Evolutionary conservation across 2,113 vertebrate species (phyloP), one percentile per base, ranked within the genome.

Genomic region (Chaenocephalus aceratus): DNA sequence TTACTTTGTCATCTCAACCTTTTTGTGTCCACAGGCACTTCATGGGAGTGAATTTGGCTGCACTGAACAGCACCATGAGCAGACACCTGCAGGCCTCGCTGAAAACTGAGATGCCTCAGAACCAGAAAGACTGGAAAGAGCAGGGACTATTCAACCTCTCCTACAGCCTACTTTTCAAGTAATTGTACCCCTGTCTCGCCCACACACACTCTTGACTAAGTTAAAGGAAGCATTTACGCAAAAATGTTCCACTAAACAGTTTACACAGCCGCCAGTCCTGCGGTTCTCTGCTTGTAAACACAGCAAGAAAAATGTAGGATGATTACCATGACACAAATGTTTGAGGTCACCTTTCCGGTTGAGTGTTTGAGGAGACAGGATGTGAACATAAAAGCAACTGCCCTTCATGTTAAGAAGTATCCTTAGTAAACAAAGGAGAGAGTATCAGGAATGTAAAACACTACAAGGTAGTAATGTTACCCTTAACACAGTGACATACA

Each of bases 91-190:
- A 62, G 75, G 90, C 80, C 0, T 18, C 95, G 36, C 83, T 97
- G 89, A 91, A 94, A 89, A 85, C 82, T 0, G 91, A 95, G 54
- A 78, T 77, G 11, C 5, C 59, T 0, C 83, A 73, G 3, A 86
- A 84, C 34, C 91, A 77, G 86, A 70, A 80, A 16, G 90, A 93
- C 88, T 97, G 97, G 97, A 95, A 88, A 18, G 86, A 95, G 56
- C 89, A 91, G 10, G 95, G 94, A 5, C 92, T 97, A 10, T 94
- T 98, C 15, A 68, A 94, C 56, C 94, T 98, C 66, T 94, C 89
- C 51, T 97, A 97, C 75, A 81, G 93, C n/a, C 44, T 91, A 21
- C 92, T 97, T 58, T 95, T 97, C 86, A 95, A 96, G 97, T 97
- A 92, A 60, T 61, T 18, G 13, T 48, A 10, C 4, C 56, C 41